Evolutionary conservation across 2,888 invertebrate species (phyloP).

Genomic region (Temnothorax unifasciatus): DNA sequence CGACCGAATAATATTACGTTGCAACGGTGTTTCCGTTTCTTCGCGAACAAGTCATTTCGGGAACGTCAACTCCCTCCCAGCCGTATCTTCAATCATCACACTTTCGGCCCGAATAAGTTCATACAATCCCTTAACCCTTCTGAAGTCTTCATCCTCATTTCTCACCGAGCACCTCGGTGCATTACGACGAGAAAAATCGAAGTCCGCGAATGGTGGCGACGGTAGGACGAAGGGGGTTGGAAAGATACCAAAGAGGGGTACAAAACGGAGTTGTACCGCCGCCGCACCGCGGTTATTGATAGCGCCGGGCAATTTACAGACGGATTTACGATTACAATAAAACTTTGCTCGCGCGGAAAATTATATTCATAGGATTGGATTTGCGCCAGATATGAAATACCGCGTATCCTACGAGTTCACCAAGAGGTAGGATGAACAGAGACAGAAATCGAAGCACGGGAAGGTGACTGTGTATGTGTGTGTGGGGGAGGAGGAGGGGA

Average conservation of each 20-base stretch:
- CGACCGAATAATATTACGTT: constrained; percentile 10
- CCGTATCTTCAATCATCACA: constrained; percentile 25
- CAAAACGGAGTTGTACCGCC: constrained; percentile 65
- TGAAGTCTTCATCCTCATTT: constrained; percentile 41
- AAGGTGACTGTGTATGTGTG: not conserved
- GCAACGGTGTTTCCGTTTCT: constrained; percentile 3
- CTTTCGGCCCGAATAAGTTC: constrained; percentile 3
- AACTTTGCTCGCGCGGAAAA: constrained; percentile 85
- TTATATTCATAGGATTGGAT: constrained; percentile 86
- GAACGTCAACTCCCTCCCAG: constrained; percentile 61
- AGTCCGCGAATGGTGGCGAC: constrained; percentile 17
- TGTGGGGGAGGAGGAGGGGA: constrained; percentile 12
- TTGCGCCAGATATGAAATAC: constrained; percentile 85
- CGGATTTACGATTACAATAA: constrained; percentile 85
- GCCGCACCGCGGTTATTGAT: constrained; percentile 81
- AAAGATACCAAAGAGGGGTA: constrained; percentile 25
- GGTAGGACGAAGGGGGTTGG: constrained; percentile 18
- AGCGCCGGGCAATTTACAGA: constrained; percentile 83
- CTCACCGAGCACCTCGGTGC: constrained; percentile 51
- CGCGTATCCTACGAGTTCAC: constrained; percentile 63
- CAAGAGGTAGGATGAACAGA: constrained; percentile 38
- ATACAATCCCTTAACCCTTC: constrained; percentile 18
- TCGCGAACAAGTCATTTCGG: constrained; percentile 37
- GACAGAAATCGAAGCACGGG: not conserved
- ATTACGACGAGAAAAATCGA: constrained; percentile 41